phyloP scores from a whole-genome alignment of 37 sponge, comb jelly and placozoan species.

The Lycopodina hypogea region DNA sequence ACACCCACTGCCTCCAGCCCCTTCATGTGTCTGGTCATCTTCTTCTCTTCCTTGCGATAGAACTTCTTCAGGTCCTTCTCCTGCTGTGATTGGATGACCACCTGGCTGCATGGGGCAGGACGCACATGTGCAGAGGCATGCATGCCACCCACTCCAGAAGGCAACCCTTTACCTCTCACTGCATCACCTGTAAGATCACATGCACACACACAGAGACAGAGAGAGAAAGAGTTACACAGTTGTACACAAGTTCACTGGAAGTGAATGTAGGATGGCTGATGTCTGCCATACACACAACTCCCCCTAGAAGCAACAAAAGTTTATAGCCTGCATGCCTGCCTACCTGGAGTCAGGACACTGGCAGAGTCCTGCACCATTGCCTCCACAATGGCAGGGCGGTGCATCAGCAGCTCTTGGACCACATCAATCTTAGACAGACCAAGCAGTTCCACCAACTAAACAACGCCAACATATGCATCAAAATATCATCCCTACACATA shows the following conservation, averaged over 20 bases:
- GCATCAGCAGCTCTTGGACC: slow-evolving; percentile 69
- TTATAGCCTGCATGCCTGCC: background rate
- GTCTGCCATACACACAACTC: no score
- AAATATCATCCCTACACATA: no score
- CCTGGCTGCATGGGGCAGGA: slow-evolving; percentile 44
- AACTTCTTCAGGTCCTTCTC: slow-evolving; percentile 78
- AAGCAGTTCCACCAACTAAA: slow-evolving; percentile 83
- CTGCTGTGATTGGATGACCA: slow-evolving; percentile 68
- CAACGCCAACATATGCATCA: background rate
- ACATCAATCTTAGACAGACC: slow-evolving; percentile 81
- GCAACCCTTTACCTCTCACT: background rate
- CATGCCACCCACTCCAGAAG: background rate
- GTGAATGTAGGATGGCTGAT: no score
- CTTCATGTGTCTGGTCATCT: slow-evolving; percentile 29
- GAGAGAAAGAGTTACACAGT: background rate
- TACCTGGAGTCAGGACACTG: background rate
- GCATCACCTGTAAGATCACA: background rate
- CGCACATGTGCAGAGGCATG: background rate
- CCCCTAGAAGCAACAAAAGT: no score
- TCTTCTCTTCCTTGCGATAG: slow-evolving; percentile 76
- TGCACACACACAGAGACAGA: no score
- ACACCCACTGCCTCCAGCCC: background rate
- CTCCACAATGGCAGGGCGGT: slow-evolving; percentile 56
- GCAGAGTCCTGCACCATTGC: slow-evolving; percentile 40
- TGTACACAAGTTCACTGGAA: background rate